phyloP scores from a whole-genome alignment of 2,888 invertebrate species.

The Harpagoxenus sublaevis region DNA sequence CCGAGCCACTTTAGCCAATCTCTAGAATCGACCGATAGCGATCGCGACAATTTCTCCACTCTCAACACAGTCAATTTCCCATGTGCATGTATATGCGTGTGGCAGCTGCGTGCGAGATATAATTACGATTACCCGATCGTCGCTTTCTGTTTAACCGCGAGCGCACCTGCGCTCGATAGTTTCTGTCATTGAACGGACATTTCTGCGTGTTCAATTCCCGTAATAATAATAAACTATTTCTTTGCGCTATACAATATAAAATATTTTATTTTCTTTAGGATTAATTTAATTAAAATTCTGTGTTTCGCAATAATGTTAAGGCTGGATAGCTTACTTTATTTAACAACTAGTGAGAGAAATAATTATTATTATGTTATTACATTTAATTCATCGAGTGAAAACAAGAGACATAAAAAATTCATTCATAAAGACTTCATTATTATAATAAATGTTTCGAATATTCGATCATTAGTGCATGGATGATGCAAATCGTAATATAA shows the following conservation, averaged over 20 bases:
- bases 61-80: slow-evolving; percentile 28
- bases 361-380: not conserved
- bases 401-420: not conserved
- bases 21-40: slow-evolving; percentile 38
- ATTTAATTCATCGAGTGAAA: not conserved
- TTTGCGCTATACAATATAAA: not conserved
- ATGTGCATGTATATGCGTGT: slow-evolving; percentile 22
- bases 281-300: not conserved
- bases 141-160: slow-evolving; percentile 29
- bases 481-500: not conserved
- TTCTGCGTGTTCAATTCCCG: not conserved
- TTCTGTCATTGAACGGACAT: not conserved
- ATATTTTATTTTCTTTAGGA: not conserved
- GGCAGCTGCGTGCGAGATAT: slow-evolving; percentile 50
- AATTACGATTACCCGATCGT: slow-evolving; percentile 34
- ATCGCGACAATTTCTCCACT: slow-evolving; percentile 62
- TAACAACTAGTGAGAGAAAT: not conserved
- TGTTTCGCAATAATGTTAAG: not conserved
- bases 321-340: not conserved
- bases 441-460: not conserved
- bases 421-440: not conserved
- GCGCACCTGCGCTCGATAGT: slow-evolving; percentile 19
- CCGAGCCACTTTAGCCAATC: slow-evolving; percentile 27
- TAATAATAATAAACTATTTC: not conserved
- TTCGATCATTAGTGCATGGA: not conserved